Evolutionary conservation across 2,113 vertebrate genomes (phyloP).

Genomic region (Centropus bengalensis): DNA sequence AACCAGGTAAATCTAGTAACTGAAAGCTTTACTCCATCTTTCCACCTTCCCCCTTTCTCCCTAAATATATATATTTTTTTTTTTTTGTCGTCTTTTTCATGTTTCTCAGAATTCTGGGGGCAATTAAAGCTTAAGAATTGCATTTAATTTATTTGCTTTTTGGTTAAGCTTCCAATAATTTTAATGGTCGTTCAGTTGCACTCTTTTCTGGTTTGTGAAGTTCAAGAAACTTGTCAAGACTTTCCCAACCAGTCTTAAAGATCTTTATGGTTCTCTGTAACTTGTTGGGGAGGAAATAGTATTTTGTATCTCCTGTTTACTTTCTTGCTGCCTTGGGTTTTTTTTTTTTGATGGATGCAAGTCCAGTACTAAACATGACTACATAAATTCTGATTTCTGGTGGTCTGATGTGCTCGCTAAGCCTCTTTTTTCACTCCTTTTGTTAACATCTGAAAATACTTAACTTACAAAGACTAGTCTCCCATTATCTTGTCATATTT

Average conservation of each 20-base stretch:
- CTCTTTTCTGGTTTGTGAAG: background rate
- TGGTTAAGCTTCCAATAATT: background rate
- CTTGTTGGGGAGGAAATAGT: background rate
- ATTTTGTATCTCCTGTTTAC: background rate
- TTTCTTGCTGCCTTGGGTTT: background rate
- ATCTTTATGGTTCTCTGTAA: background rate
- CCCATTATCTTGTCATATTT: background rate
- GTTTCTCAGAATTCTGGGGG: background rate
- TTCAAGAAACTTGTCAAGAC: background rate
- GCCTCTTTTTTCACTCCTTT: background rate
- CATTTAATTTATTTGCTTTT: background rate
- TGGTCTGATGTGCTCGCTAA: background rate
- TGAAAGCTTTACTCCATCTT: background rate
- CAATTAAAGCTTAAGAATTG: background rate
- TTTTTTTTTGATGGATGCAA: background rate
- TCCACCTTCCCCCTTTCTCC: background rate
- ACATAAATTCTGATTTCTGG: background rate
- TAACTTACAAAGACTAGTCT: background rate
- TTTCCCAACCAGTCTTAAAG: background rate
- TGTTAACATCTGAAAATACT: background rate
- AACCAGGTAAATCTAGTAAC: conserved; percentile 79
- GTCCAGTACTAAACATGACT: background rate
- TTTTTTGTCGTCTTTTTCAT: accelerated
- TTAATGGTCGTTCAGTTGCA: background rate
- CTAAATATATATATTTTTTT: accelerated